Percentiles rank a stretch among this genome's conserved stretches.
These are phyloP conservation scores for Lasioglossum vierecki DNA, from an alignment of 2,888 invertebrate species.

Conservation along the genomic window DNA sequence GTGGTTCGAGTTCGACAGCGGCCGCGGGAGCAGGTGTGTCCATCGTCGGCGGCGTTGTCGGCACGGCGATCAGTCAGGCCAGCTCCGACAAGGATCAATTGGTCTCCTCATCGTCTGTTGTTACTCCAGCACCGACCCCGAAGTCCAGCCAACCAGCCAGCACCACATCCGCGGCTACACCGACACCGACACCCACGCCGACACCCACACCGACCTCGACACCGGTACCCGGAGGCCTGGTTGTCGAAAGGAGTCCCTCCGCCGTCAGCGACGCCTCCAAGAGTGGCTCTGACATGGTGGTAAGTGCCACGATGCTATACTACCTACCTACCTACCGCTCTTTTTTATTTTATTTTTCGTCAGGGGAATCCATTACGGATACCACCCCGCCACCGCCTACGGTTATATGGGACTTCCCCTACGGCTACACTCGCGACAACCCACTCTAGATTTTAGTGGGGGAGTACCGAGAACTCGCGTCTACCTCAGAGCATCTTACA, in stretches of 20 bases:
- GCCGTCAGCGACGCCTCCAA: constrained; percentile 89
- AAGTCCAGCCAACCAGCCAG: constrained; percentile 75
- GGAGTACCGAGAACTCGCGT: no score
- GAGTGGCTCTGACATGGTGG: constrained; percentile 89
- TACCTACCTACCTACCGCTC: neutral
- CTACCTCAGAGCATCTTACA: no score
- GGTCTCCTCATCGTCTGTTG: constrained; percentile 72
- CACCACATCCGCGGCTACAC: constrained; percentile 74
- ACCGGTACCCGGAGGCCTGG: constrained; percentile 76
- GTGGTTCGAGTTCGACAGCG: constrained; percentile 79
- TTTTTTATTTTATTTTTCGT: neutral
- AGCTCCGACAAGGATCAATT: constrained; percentile 79
- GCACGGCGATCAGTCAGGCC: constrained; percentile 67
- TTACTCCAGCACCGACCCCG: constrained; percentile 65
- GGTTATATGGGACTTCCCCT: no score
- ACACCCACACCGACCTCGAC: constrained; percentile 75
- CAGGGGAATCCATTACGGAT: neutral
- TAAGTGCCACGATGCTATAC: constrained; percentile 81
- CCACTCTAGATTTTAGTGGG: no score
- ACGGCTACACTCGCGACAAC: no score
- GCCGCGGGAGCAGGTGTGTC: constrained; percentile 79
- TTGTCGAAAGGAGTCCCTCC: constrained; percentile 85
- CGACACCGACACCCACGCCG: constrained; percentile 69
- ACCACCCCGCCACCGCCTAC: no score
- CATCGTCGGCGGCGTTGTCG: constrained; percentile 80